Percentiles rank a stretch among this genome's conserved stretches.
These are phyloP conservation scores for Macrophya alboannulata DNA, from an alignment of 2,888 invertebrate genomes.

Conservation along the genomic window DNA sequence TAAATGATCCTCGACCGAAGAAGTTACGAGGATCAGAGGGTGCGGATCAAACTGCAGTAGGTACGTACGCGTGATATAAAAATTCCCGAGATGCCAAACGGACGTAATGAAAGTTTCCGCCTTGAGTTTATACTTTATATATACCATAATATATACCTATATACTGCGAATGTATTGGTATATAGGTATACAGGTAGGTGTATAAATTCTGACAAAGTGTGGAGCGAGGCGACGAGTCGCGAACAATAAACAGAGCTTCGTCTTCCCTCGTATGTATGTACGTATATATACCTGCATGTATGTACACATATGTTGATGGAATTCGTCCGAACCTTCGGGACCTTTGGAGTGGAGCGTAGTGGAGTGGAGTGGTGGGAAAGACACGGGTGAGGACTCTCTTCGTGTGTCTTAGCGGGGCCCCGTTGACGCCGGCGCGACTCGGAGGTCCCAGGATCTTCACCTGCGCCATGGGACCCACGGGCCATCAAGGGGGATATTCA, in stretches of 20 bases:
- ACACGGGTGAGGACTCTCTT: constrained; percentile 36
- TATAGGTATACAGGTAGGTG: background rate
- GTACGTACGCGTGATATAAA: constrained; percentile 16
- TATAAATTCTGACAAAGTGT: constrained; percentile 12
- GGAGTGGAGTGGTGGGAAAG: constrained; percentile 10
- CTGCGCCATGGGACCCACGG: constrained; percentile 35
- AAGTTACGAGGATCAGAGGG: background rate
- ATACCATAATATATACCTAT: background rate
- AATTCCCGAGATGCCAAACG: constrained; percentile 31
- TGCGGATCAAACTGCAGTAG: background rate
- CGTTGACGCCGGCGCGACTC: constrained; percentile 45
- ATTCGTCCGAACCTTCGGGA: constrained; percentile 16
- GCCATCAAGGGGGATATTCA: constrained; percentile 37
- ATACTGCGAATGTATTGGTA: background rate
- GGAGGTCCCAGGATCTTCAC: constrained; percentile 41
- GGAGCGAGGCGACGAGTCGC: constrained; percentile 1
- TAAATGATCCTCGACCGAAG: constrained; percentile 4
- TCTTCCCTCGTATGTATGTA: background rate
- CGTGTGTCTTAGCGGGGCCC: constrained; percentile 1
- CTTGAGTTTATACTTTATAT: constrained; percentile 1
- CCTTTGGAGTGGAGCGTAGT: background rate
- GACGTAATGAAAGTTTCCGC: constrained; percentile 30
- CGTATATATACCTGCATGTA: background rate
- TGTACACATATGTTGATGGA: constrained; percentile 15
- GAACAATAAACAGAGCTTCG: constrained; percentile 4